These are phyloP conservation scores for Elephantulus edwardii DNA, from an alignment of 2,113 vertebrate genomes.

Conservation along the genomic window DNA sequence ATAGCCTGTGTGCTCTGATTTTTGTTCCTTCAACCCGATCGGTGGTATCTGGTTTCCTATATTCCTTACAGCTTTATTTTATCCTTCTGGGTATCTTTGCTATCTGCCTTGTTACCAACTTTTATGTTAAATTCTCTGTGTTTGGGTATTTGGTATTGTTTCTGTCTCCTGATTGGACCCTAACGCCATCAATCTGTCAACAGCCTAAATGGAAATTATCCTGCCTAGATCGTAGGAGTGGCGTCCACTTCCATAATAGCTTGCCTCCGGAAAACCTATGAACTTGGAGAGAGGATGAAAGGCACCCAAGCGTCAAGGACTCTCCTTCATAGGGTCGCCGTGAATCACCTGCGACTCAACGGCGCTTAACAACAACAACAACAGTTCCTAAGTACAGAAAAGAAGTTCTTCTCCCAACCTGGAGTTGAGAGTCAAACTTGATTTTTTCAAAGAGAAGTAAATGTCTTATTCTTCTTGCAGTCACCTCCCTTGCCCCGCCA, in stretches of 20 bases:
- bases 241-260: no score
- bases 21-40: rapidly evolving
- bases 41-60: rapidly evolving
- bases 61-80: not conserved
- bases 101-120: not conserved
- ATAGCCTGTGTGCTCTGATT: no score
- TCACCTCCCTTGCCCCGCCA: no score
- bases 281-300: not conserved
- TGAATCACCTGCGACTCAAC: no score
- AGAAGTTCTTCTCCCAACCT: no score
- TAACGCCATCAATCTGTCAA: not conserved
- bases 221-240: no score
- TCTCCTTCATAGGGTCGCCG: no score
- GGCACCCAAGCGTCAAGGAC: no score
- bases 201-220: not conserved
- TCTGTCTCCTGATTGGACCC: not conserved
- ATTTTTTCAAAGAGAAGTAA: not conserved
- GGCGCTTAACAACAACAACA: no score
- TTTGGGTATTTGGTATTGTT: not conserved
- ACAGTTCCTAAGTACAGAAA: no score
- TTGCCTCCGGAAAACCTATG: no score
- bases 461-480: not conserved
- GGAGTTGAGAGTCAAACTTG: not conserved
- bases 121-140: not conserved
- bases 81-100: not conserved